Base-by-base conservation (phyloP, 92 coral and sea anemone species). In the Porites lobata region DNA sequence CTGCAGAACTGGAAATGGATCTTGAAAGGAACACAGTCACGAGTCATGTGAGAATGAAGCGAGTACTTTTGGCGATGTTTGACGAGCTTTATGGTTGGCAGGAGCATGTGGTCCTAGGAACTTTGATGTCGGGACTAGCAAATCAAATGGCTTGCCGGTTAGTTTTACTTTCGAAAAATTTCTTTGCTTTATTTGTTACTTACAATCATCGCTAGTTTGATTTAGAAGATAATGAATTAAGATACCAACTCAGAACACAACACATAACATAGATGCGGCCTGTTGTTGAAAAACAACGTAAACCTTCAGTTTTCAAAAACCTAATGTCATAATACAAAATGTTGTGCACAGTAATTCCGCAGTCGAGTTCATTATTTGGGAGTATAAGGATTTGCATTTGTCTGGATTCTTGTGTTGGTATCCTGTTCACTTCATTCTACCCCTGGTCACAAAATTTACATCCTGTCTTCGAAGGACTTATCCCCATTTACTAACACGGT, bases 41-140 rank as follows among this genome's bases (percentile, higher is more conserved):
- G 65, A 79, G 52, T 83, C 80, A 92, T 50, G 75, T 43, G 62
- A 75, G 8, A 22, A 80, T 65, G 81, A 84, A 80, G 57, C 65
- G 65, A 21, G 81, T 67, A 0, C 51, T 92, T 79, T 50, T 74
- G 12, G 73, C 53, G 10, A 51, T 92, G 85, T 88, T 72, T 84
- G 85, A 85, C 19, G 70, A 78, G 52, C 61, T 92, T n/a, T 47
- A 86, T 54, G 32, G 50, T 65, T 85, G 81, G 78, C 94, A 92
- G 72, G 94, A 92, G 73, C 72, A 63, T 20, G 53, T 22, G 9
- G 72, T 92, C 56, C 63, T 88, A 14, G 87, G 74, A 24, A 72
- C 66, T 47, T 50, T 84, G 73, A 84, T 65, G 26, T 65, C 76
- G 14, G 79, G 80, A 8, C 22, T 84, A 57, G 75, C 72, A 50